phyloP scores from a whole-genome alignment of 2,888 invertebrate genomes.

The Dicyrtoma fusca region DNA sequence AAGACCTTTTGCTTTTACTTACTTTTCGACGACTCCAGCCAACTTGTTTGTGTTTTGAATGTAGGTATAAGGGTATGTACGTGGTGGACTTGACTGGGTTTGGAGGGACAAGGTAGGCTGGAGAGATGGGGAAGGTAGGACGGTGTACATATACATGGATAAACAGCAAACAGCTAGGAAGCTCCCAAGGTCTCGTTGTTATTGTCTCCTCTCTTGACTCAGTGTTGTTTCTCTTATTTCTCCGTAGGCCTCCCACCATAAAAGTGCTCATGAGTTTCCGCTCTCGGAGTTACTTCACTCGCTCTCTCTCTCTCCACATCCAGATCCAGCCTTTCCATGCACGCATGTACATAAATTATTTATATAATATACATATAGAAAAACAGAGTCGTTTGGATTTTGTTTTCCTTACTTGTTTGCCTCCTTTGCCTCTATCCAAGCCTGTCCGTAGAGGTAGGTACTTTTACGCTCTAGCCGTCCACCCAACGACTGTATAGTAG shows the following conservation, averaged over 20 bases:
- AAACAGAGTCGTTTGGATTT: neutral
- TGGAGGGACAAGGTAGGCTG: too few relatives aligned
- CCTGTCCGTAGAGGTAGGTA: too few relatives aligned
- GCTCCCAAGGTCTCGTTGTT: conserved; percentile 56
- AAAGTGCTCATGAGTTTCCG: conserved; percentile 33
- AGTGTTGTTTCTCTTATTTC: conserved; percentile 26
- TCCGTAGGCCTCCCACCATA: conserved; percentile 32
- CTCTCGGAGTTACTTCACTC: conserved; percentile 1
- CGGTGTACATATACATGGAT: neutral
- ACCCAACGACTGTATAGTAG: too few relatives aligned
- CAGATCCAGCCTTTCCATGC: neutral
- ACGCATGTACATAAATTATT: neutral
- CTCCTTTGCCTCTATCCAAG: neutral
- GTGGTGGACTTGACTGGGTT: too few relatives aligned
- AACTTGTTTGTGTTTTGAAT: conserved; percentile 49
- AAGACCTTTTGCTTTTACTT: conserved; percentile 29
- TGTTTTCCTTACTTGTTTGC: neutral
- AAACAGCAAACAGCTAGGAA: conserved; percentile 38
- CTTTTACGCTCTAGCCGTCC: neutral
- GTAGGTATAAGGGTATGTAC: conserved; percentile 20
- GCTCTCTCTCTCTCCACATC: neutral
- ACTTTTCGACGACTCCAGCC: conserved; percentile 3
- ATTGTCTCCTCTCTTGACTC: conserved; percentile 39
- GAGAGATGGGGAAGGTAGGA: too few relatives aligned
- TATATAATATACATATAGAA: too few relatives aligned